phyloP scores from a whole-genome alignment of 1,140 invertebrate genomes.

The Lepidurus couesii region DNA sequence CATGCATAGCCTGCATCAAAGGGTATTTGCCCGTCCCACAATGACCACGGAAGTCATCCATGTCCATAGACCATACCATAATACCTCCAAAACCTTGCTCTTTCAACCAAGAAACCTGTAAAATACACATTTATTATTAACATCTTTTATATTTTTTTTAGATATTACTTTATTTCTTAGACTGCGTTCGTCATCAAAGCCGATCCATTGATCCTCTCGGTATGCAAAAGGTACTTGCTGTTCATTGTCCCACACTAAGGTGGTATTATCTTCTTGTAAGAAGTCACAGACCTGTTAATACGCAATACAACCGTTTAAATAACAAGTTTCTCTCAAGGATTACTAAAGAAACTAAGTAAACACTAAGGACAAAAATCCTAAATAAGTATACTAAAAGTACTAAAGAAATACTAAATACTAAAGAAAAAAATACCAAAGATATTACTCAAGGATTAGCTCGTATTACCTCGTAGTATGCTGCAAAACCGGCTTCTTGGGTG shows the following conservation, averaged over 20 bases:
- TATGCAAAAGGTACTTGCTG: slow-evolving; percentile 93
- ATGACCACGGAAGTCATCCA: slow-evolving; percentile 84
- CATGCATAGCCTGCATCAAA: slow-evolving; percentile 76
- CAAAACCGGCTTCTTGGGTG: slow-evolving; percentile 81
- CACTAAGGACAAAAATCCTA: too few species aligned
- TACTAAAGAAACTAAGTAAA: not conserved
- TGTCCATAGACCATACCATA: slow-evolving; percentile 95
- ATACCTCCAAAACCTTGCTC: slow-evolving; percentile 90
- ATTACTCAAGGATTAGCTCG: not conserved
- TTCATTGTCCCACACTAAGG: slow-evolving; percentile 91
- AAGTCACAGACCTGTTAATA: slow-evolving; percentile 72
- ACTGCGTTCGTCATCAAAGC: slow-evolving; percentile 90
- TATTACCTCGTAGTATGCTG: slow-evolving; percentile 86
- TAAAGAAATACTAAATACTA: too few species aligned
- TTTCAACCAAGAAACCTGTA: slow-evolving; percentile 86
- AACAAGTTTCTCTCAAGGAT: not conserved
- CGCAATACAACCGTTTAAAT: slow-evolving; percentile 23
- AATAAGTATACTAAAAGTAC: too few species aligned
- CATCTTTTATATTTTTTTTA: not conserved
- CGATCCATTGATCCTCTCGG: slow-evolving; percentile 86
- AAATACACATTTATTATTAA: not conserved
- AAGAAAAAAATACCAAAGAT: not conserved
- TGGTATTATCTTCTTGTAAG: slow-evolving; percentile 81
- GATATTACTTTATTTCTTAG: slow-evolving; percentile 77
- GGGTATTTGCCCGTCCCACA: slow-evolving; percentile 90